Percentiles rank a stretch among this genome's conserved stretches.
Evolutionary conservation across 2,113 vertebrate genomes (phyloP).

Genomic region (Microtus oregoni): DNA sequence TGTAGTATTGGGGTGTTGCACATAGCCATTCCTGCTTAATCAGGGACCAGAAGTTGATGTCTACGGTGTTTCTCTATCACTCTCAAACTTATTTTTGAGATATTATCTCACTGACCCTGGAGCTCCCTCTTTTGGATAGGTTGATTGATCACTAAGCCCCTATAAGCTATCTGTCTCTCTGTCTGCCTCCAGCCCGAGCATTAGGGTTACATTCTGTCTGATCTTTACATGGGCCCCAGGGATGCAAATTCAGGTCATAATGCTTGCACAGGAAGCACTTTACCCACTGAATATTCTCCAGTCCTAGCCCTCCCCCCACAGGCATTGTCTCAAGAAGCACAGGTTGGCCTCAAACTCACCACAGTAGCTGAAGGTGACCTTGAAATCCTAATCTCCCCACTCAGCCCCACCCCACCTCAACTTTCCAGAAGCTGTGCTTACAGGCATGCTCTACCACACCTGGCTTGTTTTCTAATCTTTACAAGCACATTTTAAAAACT

Average conservation of each 20-base stretch:
- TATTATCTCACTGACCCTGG: not conserved
- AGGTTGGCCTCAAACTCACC: not conserved
- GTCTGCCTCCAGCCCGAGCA: not conserved
- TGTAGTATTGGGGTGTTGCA: not conserved
- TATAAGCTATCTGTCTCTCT: no score
- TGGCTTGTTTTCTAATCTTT: conserved; percentile 26
- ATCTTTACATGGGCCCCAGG: not conserved
- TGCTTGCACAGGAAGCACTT: not conserved
- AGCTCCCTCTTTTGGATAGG: not conserved
- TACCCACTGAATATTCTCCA: not conserved
- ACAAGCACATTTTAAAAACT: not conserved
- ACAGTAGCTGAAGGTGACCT: no score
- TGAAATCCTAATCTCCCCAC: not conserved
- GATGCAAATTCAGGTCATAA: not conserved
- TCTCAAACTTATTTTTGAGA: not conserved
- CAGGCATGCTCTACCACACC: not conserved
- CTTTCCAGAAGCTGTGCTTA: not conserved
- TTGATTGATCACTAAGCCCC: not conserved
- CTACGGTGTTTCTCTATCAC: not conserved
- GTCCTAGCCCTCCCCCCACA: not conserved
- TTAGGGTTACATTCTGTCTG: not conserved
- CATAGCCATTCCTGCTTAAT: not conserved
- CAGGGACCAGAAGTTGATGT: not conserved
- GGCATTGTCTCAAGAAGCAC: not conserved
- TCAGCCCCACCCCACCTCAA: not conserved